phyloP scores from a whole-genome alignment of 2,797 vertebrate species.

The Notolepis coatsorum region DNA sequence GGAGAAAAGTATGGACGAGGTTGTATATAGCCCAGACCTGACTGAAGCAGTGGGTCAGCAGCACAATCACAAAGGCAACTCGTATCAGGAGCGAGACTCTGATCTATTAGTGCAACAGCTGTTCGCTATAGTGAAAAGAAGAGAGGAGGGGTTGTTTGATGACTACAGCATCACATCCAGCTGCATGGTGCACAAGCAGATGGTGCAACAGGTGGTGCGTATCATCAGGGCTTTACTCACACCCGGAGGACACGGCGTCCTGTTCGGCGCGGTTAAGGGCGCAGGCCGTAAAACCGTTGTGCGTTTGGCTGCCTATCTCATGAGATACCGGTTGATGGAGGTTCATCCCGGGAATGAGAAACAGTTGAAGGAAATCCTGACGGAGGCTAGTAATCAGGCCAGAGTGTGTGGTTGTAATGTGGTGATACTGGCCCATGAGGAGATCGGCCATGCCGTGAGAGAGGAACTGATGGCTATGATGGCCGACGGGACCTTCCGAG shows the following conservation, averaged over 20 bases:
- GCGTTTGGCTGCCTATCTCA: constrained; percentile 75
- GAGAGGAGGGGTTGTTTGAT: constrained; percentile 22
- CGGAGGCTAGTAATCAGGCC: constrained; percentile 70
- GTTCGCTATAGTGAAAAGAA: constrained; percentile 39
- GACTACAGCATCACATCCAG: constrained; percentile 14
- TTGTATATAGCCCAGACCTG: constrained; percentile 78
- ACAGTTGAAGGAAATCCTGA: constrained; percentile 71
- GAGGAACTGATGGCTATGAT: constrained; percentile 79
- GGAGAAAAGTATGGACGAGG: constrained; percentile 30
- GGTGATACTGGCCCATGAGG: constrained; percentile 80
- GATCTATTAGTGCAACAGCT: constrained; percentile 69
- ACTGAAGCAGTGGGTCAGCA: constrained; percentile 23
- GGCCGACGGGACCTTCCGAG: constrained; percentile 73
- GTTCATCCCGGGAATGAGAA: constrained; percentile 71
- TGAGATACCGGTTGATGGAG: constrained; percentile 74
- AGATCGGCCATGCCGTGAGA: constrained; percentile 58
- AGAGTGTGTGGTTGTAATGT: constrained; percentile 58
- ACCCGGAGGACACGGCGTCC: constrained; percentile 81
- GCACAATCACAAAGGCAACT: constrained; percentile 25
- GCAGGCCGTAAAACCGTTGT: constrained; percentile 83
- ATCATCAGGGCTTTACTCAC: constrained; percentile 80
- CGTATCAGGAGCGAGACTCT: constrained; percentile 74
- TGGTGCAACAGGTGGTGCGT: constrained; percentile 77
- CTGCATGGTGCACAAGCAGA: constrained; percentile 67
- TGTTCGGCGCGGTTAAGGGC: constrained; percentile 71